These are phyloP conservation scores for Charaxes varanes DNA, from an alignment of 1,140 invertebrate species.

Conservation along the genomic window DNA sequence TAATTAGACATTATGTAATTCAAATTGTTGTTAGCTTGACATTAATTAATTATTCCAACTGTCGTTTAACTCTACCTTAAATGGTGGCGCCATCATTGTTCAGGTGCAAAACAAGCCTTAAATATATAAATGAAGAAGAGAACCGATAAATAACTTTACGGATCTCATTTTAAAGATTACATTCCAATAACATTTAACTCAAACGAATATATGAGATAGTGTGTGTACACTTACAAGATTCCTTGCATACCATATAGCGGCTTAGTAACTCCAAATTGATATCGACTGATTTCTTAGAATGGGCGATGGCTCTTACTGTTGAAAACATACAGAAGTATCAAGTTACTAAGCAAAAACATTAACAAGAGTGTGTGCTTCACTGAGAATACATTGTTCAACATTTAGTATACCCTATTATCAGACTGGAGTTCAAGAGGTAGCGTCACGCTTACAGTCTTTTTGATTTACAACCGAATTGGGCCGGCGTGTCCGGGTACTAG, in stretches of 20 bases:
- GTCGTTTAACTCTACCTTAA: constrained; percentile 31
- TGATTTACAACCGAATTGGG: too few species aligned
- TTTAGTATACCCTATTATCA: too few species aligned
- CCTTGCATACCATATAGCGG: constrained; percentile 19
- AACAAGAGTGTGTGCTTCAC: too few species aligned
- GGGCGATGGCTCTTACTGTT: too few species aligned
- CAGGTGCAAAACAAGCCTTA: constrained; percentile 23
- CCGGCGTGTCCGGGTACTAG: too few species aligned
- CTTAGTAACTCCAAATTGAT: constrained; percentile 11
- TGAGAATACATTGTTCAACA: too few species aligned
- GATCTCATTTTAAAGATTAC: not conserved
- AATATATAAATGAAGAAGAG: not conserved
- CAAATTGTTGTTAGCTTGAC: constrained; percentile 30
- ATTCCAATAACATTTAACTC: constrained; percentile 2
- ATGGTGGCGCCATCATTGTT: constrained; percentile 34
- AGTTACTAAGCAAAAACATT: too few species aligned
- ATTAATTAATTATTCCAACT: constrained; percentile 52
- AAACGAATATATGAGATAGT: too few species aligned
- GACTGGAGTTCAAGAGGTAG: too few species aligned
- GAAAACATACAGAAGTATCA: too few species aligned
- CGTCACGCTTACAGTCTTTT: too few species aligned
- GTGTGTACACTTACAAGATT: constrained; percentile 5
- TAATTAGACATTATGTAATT: constrained; percentile 45
- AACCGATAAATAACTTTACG: not conserved
- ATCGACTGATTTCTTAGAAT: constrained; percentile 13